phyloP scores from a whole-genome alignment of 1,140 invertebrate species.

The Trachymyrmex septentrionalis region DNA sequence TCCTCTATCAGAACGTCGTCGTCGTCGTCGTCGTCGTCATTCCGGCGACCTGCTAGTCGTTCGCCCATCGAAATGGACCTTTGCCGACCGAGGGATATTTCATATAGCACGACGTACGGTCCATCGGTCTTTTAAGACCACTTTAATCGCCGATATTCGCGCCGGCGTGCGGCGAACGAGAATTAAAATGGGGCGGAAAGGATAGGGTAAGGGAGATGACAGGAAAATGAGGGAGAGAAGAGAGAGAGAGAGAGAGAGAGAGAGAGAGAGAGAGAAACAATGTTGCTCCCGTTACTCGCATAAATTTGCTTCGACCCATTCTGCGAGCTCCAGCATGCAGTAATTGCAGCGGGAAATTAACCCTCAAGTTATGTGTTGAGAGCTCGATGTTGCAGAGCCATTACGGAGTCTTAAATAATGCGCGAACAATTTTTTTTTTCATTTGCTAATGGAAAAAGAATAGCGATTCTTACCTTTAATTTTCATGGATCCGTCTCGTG shows the following conservation, averaged over 20 bases:
- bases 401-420: constrained; percentile 25
- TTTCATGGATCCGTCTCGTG: background rate
- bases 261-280: constrained; percentile 27
- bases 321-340: constrained; percentile 13
- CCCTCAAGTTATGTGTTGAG: constrained; percentile 36
- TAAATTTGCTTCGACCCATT: constrained; percentile 58
- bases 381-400: constrained; percentile 57
- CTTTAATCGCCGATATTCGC: constrained; percentile 68
- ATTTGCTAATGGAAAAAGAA: background rate
- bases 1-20: constrained; percentile 52
- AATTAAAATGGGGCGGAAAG: constrained; percentile 58
- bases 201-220: background rate
- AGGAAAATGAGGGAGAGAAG: background rate
- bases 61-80: constrained; percentile 47
- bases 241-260: background rate
- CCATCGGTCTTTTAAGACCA: constrained; percentile 56
- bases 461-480: background rate
- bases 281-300: constrained; percentile 42
- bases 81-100: constrained; percentile 56
- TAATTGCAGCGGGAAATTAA: constrained; percentile 57
- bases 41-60: constrained; percentile 2
- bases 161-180: constrained; percentile 13
- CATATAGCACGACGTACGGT: constrained; percentile 37
- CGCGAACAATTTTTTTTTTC: constrained; percentile 11
- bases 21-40: constrained; percentile 16